phyloP scores from a whole-genome alignment of 1,140 invertebrate genomes.

The Adelges cooleyi region DNA sequence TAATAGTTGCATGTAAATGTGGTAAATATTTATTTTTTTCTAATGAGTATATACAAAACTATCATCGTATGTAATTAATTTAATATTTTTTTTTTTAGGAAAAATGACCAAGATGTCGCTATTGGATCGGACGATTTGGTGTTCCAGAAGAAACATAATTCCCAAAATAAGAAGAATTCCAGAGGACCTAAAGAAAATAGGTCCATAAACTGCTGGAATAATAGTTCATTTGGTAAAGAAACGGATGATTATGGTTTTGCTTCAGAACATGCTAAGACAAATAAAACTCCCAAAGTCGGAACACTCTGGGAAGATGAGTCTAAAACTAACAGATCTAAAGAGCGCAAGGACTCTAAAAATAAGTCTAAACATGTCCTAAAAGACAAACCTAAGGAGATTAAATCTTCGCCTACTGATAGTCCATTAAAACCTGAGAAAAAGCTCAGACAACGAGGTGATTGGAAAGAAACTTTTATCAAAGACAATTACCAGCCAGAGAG shows the following conservation, averaged over 20 bases:
- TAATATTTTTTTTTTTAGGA: slow-evolving; percentile 1
- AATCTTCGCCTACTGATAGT: slow-evolving; percentile 15
- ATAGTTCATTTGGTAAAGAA: slow-evolving; percentile 21
- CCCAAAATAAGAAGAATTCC: slow-evolving; percentile 25
- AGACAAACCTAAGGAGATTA: slow-evolving; percentile 26
- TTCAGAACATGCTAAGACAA: slow-evolving; percentile 7
- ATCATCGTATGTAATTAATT: too few species aligned
- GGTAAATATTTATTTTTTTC: too few species aligned
- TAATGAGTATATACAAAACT: too few species aligned
- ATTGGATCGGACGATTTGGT: slow-evolving; percentile 5
- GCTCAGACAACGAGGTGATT: slow-evolving; percentile 17
- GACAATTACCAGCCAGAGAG: slow-evolving; percentile 20
- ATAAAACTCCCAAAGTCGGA: slow-evolving; percentile 10
- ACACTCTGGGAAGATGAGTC: slow-evolving; percentile 20
- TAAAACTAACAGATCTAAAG: slow-evolving; percentile 19
- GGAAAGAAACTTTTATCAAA: slow-evolving; percentile 26
- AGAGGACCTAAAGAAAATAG: slow-evolving; percentile 9
- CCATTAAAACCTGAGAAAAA: slow-evolving; percentile 21
- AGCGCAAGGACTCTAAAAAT: slow-evolving; percentile 10
- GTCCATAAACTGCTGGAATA: slow-evolving; percentile 23
- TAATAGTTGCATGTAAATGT: too few species aligned
- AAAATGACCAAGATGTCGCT: slow-evolving; percentile 19
- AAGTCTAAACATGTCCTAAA: slow-evolving; percentile 20
- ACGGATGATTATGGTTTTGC: slow-evolving; percentile 14
- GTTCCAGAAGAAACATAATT: slow-evolving; percentile 22